phyloP scores from a whole-genome alignment of 2,113 vertebrate species.

The Hydrochoerus hydrochaeris region DNA sequence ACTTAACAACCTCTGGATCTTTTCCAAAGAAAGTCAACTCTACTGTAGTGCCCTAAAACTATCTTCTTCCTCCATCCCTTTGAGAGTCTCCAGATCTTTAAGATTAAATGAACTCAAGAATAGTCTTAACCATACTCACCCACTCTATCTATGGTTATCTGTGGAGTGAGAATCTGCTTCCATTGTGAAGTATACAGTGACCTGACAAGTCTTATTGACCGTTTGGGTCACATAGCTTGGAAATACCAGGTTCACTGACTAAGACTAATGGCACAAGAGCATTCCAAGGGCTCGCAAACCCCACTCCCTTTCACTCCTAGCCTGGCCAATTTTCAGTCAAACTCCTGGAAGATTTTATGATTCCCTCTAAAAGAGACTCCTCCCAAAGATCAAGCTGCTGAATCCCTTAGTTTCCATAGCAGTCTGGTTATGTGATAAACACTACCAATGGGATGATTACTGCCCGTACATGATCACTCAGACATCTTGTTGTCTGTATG shows the following conservation, averaged over 20 bases:
- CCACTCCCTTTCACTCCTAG: background rate
- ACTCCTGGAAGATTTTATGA: conserved; percentile 34
- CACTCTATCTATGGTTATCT: conserved; percentile 54
- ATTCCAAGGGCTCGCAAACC: background rate
- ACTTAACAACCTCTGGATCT: conserved; percentile 57
- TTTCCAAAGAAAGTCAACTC: conserved; percentile 47
- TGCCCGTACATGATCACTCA: background rate
- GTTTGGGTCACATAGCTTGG: background rate
- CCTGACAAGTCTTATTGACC: background rate
- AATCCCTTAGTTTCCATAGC: background rate
- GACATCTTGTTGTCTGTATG: background rate
- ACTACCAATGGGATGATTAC: background rate
- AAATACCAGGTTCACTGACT: background rate
- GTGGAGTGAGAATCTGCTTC: conserved; percentile 5
- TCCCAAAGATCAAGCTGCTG: background rate
- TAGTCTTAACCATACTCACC: conserved; percentile 53
- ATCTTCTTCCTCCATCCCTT: conserved; percentile 65
- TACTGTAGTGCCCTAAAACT: conserved; percentile 48
- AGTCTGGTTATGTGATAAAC: background rate
- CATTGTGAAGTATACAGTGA: background rate
- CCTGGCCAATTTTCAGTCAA: background rate
- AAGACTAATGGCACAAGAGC: background rate
- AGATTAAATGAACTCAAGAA: conserved; percentile 69
- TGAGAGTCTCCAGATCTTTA: conserved; percentile 70
- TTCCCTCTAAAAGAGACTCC: background rate